Conservation (phyloP, 2,888 invertebrate genomes). For the Pterostichus niger region DNA sequence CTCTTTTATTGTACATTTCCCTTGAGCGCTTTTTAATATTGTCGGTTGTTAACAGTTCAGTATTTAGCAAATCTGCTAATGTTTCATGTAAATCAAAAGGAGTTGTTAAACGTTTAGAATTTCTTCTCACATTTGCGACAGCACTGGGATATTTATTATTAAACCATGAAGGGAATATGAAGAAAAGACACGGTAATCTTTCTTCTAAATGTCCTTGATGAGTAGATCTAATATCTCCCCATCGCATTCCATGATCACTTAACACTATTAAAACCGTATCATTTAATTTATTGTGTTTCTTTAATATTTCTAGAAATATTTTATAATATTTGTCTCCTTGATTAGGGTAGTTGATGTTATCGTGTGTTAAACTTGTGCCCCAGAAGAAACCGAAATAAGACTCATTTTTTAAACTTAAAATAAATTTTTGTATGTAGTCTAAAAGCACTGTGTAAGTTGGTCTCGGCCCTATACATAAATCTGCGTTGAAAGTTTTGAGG, state of each 20-base stretch:
- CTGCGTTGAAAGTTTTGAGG: conserved; percentile 82
- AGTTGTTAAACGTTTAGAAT: conserved; percentile 86
- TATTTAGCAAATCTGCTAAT: conserved; percentile 83
- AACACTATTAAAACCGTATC: conserved; percentile 86
- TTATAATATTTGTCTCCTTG: conserved; percentile 85
- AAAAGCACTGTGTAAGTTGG: conserved; percentile 86
- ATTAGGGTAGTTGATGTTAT: conserved; percentile 88
- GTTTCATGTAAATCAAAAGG: conserved; percentile 93
- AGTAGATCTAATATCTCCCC: conserved; percentile 90
- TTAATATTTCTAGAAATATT: conserved; percentile 80
- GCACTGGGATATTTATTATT: conserved; percentile 81
- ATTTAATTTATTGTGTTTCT: conserved; percentile 80
- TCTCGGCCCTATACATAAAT: conserved; percentile 85
- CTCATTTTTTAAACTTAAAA: conserved; percentile 79
- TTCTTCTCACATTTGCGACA: conserved; percentile 82
- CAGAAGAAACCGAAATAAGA: conserved; percentile 91
- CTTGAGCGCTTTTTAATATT: conserved; percentile 49
- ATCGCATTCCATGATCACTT: conserved; percentile 95
- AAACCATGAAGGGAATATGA: conserved; percentile 87
- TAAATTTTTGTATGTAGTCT: conserved; percentile 84
- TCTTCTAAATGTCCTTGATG: conserved; percentile 94
- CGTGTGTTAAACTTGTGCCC: conserved; percentile 91
- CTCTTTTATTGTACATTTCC: conserved; percentile 76
- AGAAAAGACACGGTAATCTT: conserved; percentile 89
- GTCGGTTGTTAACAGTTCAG: conserved; percentile 76